A percentile compares a stretch with the other conserved stretches of the same genome.
These are phyloP conservation scores for Cyprinus carpio DNA, from an alignment of 2,113 vertebrate species.

Conservation along the genomic window DNA sequence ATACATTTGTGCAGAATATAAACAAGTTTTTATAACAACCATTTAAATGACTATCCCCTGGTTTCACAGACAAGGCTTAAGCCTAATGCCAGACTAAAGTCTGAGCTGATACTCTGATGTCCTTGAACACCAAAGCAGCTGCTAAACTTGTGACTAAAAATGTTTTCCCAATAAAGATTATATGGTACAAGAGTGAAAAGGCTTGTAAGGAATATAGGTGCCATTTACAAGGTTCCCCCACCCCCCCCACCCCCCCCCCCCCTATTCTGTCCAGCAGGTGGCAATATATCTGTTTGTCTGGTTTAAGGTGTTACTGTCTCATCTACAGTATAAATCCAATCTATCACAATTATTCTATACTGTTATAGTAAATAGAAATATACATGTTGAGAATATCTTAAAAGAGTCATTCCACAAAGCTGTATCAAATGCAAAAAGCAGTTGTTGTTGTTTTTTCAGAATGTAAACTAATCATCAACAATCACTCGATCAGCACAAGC, in stretches of 20 bases:
- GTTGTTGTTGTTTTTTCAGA: neutral
- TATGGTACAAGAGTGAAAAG: neutral
- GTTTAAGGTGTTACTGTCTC: neutral
- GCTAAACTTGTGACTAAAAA: neutral
- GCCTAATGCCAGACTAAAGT: too few species aligned
- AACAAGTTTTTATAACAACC: too few species aligned
- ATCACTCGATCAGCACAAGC: neutral
- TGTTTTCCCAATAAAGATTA: neutral
- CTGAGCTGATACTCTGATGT: too few species aligned
- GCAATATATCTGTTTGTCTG: slow-evolving; percentile 3
- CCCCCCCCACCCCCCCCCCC: too few species aligned
- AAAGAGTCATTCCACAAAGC: neutral
- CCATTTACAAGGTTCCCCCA: neutral
- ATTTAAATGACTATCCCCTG: too few species aligned
- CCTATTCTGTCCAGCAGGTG: slow-evolving; percentile 1
- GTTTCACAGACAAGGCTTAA: too few species aligned
- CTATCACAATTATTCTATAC: neutral
- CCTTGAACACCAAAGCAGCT: neutral
- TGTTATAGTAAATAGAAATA: neutral
- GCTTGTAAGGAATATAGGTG: neutral
- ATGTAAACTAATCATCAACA: neutral
- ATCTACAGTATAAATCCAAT: neutral
- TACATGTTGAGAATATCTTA: neutral
- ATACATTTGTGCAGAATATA: too few species aligned
- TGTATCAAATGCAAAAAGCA: neutral